These are phyloP conservation scores for Platyscapa corneri DNA, from an alignment of 1,140 invertebrate species.

Conservation along the genomic window DNA sequence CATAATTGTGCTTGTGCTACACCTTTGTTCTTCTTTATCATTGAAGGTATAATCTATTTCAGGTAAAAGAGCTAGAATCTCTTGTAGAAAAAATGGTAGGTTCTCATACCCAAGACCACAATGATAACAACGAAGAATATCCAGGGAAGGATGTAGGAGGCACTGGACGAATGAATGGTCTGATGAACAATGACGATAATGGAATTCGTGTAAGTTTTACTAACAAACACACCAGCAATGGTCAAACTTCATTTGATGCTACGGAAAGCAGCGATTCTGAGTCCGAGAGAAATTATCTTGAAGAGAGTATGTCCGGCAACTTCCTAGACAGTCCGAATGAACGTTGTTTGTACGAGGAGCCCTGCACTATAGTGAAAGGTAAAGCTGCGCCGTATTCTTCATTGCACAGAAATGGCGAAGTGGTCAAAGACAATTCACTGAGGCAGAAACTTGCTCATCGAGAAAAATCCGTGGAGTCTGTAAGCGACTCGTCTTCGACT, in stretches of 20 bases:
- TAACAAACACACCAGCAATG: conserved; percentile 29
- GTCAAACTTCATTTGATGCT: background rate
- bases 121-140: conserved; percentile 44
- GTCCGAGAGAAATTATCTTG: conserved; percentile 45
- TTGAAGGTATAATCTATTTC: conserved; percentile 39
- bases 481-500: conserved; percentile 42
- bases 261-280: conserved; percentile 41
- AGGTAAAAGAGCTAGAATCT: conserved; percentile 73
- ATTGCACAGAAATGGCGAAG: conserved; percentile 31
- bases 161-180: conserved; percentile 23
- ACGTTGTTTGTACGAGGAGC: conserved; percentile 43
- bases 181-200: conserved; percentile 42
- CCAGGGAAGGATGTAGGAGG: conserved; percentile 22
- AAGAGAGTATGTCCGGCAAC: conserved; percentile 33
- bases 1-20: background rate
- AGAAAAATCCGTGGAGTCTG: conserved; percentile 37
- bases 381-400: conserved; percentile 23
- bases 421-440: background rate
- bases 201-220: conserved; percentile 50
- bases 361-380: conserved; percentile 5
- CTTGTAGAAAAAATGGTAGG: conserved; percentile 66
- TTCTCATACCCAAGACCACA: conserved; percentile 52
- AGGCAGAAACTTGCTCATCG: conserved; percentile 4
- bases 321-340: conserved; percentile 31
- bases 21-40: background rate